phyloP scores from a whole-genome alignment of 2,888 invertebrate genomes.

The Drosophila anceps region DNA sequence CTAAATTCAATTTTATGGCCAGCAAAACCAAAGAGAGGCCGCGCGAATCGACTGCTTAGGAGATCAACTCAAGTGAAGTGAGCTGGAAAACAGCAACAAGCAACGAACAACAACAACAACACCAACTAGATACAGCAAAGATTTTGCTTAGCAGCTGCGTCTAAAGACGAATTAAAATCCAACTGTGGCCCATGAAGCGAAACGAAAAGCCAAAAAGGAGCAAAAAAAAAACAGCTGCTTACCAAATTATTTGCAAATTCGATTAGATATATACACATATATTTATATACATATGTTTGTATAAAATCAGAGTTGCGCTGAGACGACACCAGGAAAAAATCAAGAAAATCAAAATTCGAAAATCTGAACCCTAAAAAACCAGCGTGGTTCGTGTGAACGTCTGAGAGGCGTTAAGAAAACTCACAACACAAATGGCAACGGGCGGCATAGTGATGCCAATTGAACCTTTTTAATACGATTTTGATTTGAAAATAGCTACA shows the following conservation, averaged over 20 bases:
- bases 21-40: slow-evolving; percentile 51
- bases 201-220: slow-evolving; percentile 25
- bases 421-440: slow-evolving; percentile 29
- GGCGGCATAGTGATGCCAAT: slow-evolving; percentile 28
- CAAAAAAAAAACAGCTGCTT: slow-evolving; percentile 35
- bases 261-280: slow-evolving; percentile 54
- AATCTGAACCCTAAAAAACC: slow-evolving; percentile 6
- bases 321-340: slow-evolving; percentile 11
- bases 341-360: slow-evolving; percentile 15
- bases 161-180: slow-evolving; percentile 72
- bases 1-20: slow-evolving; percentile 76
- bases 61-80: slow-evolving; percentile 72
- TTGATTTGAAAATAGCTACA: background rate
- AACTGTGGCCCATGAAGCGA: slow-evolving; percentile 38
- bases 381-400: slow-evolving; percentile 19
- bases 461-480: slow-evolving; percentile 17
- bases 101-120: slow-evolving; percentile 19
- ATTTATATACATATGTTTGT: slow-evolving; percentile 36
- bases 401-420: slow-evolving; percentile 21
- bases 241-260: slow-evolving; percentile 68
- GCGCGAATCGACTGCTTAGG: slow-evolving; percentile 43
- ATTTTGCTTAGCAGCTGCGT: slow-evolving; percentile 59
- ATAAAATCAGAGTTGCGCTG: slow-evolving; percentile 6
- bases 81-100: slow-evolving; percentile 61
- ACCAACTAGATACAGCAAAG: slow-evolving; percentile 18